Conservation (phyloP, 2,797 vertebrate species). For the Gadopsis bispinosus region DNA sequence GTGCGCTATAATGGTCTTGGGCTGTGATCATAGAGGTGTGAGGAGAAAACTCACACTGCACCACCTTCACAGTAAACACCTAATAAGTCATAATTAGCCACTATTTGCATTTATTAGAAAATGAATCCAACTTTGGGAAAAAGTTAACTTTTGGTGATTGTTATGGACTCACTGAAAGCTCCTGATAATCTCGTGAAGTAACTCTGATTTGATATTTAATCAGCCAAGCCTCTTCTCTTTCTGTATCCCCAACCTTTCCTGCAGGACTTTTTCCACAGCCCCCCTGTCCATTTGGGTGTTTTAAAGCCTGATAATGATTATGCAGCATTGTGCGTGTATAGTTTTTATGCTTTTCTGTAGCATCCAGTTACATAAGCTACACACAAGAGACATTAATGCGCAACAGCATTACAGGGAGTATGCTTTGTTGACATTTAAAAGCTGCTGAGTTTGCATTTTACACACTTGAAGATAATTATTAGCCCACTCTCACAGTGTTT, state of each 20-base stretch:
- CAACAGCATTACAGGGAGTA: conserved; percentile 21
- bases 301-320: conserved; percentile 23
- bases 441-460: conserved; percentile 45
- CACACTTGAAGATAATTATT: conserved; percentile 36
- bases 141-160: conserved; percentile 24
- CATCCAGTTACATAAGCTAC: conserved; percentile 27
- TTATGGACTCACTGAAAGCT: conserved; percentile 6
- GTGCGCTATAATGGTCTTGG: conserved; percentile 13
- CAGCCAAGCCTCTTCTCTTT: not conserved
- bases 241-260: not conserved
- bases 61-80: conserved; percentile 18
- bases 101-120: conserved; percentile 15
- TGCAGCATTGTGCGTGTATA: conserved; percentile 7
- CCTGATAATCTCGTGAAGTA: conserved; percentile 14
- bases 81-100: conserved; percentile 2
- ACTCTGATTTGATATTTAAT: conserved; percentile 19
- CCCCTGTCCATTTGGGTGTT: conserved; percentile 13
- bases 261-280: conserved; percentile 17
- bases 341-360: conserved; percentile 18
- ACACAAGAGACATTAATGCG: conserved; percentile 38
- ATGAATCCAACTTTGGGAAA: conserved; percentile 5
- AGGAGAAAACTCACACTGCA: conserved; percentile 18
- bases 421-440: conserved; percentile 55
- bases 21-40: conserved; percentile 14
- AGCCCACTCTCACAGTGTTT: conserved; percentile 23